A percentile compares a stretch with the other conserved stretches of the same genome.
Conservation (phyloP, 2,113 vertebrate genomes). For the Dasyornis broadbenti region DNA sequence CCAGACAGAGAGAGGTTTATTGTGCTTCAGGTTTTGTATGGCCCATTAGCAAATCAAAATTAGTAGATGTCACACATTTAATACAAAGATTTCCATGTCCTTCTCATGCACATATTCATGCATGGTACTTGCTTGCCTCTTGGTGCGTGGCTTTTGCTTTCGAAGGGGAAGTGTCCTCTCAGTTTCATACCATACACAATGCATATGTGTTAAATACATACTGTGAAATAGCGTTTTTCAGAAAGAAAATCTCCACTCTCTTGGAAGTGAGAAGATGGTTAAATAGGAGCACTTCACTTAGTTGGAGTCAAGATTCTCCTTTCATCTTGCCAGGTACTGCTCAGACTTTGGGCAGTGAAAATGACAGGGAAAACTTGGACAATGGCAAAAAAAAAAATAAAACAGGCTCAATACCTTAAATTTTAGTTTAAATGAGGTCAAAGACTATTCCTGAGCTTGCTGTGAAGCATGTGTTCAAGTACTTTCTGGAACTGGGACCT, state of each 20-base stretch:
- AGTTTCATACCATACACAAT: neutral
- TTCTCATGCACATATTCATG: neutral
- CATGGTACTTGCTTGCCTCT: neutral
- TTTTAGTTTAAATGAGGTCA: neutral
- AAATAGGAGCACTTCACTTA: neutral
- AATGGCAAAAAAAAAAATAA: neutral
- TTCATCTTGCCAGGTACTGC: neutral
- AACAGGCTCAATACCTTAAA: neutral
- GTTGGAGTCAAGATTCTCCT: neutral
- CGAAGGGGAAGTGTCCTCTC: constrained; percentile 8
- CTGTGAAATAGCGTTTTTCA: neutral
- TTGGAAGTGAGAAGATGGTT: neutral
- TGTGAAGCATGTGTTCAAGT: neutral
- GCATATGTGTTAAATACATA: neutral
- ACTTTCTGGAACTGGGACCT: neutral
- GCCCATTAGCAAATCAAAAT: neutral
- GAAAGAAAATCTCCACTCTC: neutral
- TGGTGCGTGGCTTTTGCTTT: neutral
- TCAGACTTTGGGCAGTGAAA: neutral
- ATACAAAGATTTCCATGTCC: neutral
- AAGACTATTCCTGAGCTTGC: neutral
- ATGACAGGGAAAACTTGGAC: neutral
- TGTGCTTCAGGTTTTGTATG: neutral
- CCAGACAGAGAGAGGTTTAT: neutral
- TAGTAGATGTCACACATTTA: neutral